Evolutionary conservation across 2,888 invertebrate species (phyloP).

Genomic region (Megaustenia siamemsis): DNA sequence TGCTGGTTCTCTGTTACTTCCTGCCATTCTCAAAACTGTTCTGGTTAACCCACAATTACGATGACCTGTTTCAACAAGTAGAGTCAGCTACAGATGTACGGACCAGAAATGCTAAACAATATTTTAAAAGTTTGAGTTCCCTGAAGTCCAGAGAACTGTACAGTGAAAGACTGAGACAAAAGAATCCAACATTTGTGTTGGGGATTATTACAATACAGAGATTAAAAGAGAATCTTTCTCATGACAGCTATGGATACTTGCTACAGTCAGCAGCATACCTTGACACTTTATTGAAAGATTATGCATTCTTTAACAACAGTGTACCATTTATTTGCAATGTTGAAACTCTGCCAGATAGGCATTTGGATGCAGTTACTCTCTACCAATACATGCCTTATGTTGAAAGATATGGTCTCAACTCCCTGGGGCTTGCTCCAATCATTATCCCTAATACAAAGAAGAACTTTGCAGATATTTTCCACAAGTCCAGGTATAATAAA

Average conservation of each 20-base stretch:
- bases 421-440: not conserved
- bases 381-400: constrained; percentile 62
- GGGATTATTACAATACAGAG: constrained; percentile 69
- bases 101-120: constrained; percentile 53
- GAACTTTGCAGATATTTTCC: not conserved
- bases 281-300: constrained; percentile 55
- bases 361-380: constrained; percentile 66
- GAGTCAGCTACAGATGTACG: constrained; percentile 55
- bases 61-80: constrained; percentile 49
- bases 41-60: constrained; percentile 45
- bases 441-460: constrained; percentile 41
- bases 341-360: constrained; percentile 65
- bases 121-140: constrained; percentile 52
- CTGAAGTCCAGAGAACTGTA: constrained; percentile 37
- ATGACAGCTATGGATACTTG: constrained; percentile 65
- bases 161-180: not conserved
- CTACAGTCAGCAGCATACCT: constrained; percentile 65
- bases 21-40: constrained; percentile 59
- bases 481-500: constrained; percentile 62
- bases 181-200: constrained; percentile 61
- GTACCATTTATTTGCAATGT: constrained; percentile 74
- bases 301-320: constrained; percentile 59
- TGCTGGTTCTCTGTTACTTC: constrained; percentile 38
- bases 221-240: constrained; percentile 54
- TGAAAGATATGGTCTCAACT: constrained; percentile 60